Evolutionary conservation across 2,888 invertebrate genomes (phyloP), one percentile per base, ranked within the genome.

Genomic region (Fragum sueziense): DNA sequence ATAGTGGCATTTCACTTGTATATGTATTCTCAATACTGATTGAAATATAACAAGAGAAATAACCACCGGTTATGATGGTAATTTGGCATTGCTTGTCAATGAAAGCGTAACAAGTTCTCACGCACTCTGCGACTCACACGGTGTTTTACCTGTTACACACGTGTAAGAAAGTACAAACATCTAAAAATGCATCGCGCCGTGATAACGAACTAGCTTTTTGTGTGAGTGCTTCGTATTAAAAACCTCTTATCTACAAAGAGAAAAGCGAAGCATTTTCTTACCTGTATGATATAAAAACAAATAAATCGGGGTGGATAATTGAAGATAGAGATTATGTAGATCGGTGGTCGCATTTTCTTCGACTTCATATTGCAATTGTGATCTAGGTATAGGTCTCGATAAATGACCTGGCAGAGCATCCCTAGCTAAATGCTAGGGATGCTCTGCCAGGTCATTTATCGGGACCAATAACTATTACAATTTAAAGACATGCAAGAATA

Each of bases 41-140:
- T 22, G 54, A 9, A 41, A 41, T 41, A 9, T 41, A 41, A 17
- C 41, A 41, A 41, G 17, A 9, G 17, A 17, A 41, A 17, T 9
- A 11, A 41, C n/a, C 14, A 54, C 11, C 14, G 54, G 54, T 22
- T 22, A 7, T 22, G 14, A 17, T 14, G 7, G 7, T 14, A 22
- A 7, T 54, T 20, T 31, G 3, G n/a, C 33, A 27, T 11, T 65
- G 41, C 65, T 41, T 65, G 65, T 65, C 41, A 65, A 65, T 65
- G 65, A 65, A 65, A 25, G 37, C 41, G 41, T 22, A 17, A 41
- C 27, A 41, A 14, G 27, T 65, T 65, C 65, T 65, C 65, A 65
- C 65, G 65, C 65, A 65, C 65, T 41, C 27, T n/a, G 41, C 65
- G 65, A 65, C 65, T 65, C 65, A 22, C 25, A n/a, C 41, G 37